Conservation (phyloP, 2,113 vertebrate species). For the Burhinus bistriatus region DNA sequence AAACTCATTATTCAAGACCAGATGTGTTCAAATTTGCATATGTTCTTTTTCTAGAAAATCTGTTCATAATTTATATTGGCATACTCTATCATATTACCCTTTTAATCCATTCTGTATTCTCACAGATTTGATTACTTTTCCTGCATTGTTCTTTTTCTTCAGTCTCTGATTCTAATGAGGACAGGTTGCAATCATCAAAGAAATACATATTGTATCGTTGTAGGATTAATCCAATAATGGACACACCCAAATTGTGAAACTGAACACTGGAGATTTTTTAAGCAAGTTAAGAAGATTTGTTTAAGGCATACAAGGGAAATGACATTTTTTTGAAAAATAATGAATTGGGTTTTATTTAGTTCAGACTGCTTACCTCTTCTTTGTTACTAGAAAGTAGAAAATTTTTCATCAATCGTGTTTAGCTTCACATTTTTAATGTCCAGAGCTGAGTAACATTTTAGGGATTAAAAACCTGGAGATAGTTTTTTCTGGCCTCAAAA, state of each 20-base stretch:
- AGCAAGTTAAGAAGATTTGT: background rate
- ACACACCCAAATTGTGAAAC: background rate
- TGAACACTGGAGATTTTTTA: background rate
- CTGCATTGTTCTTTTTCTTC: background rate
- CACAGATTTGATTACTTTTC: background rate
- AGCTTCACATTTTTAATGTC: background rate
- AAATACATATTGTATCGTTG: background rate
- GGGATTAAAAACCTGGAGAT: background rate
- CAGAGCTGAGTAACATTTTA: background rate
- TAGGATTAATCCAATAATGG: background rate
- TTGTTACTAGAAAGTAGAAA: background rate
- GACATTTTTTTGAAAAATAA: background rate
- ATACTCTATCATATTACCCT: background rate
- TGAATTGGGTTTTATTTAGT: background rate
- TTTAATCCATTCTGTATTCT: background rate
- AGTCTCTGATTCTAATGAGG: background rate
- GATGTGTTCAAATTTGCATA: background rate
- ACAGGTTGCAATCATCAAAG: background rate
- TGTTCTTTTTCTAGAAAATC: background rate
- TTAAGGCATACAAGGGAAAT: background rate
- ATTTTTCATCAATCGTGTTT: background rate
- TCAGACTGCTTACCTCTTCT: background rate
- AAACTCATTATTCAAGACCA: background rate
- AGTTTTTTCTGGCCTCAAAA: background rate
- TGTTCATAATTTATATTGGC: background rate